Conservation (phyloP, 2,797 vertebrate species). For the Leptodactylus fallax region DNA sequence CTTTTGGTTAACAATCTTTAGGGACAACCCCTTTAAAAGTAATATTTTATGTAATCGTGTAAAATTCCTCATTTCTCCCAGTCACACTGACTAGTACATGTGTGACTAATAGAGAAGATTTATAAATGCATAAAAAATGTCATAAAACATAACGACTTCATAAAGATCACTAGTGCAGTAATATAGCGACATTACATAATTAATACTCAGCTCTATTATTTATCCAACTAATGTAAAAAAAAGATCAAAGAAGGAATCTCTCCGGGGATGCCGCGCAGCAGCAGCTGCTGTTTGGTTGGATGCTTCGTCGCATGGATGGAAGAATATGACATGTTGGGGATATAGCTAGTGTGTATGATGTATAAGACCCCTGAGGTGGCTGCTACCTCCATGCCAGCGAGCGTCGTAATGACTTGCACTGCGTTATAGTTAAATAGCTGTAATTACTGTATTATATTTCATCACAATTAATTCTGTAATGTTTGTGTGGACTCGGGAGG, state of each 20-base stretch:
- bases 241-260: slow-evolving; percentile 12
- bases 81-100: not conserved
- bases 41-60: not conserved
- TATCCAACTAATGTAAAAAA: slow-evolving; percentile 23
- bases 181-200: slow-evolving; percentile 18
- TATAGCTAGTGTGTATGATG: slow-evolving; percentile 5
- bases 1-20: no score
- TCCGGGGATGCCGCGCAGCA: slow-evolving; percentile 16
- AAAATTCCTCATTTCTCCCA: not conserved
- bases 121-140: not conserved
- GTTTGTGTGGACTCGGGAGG: not conserved
- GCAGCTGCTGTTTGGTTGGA: slow-evolving; percentile 24
- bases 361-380: slow-evolving; percentile 30
- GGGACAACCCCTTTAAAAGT: no score
- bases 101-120: not conserved
- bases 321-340: slow-evolving; percentile 34
- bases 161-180: not conserved
- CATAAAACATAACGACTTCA: not conserved
- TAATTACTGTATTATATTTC: slow-evolving; percentile 20
- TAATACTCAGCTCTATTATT: slow-evolving; percentile 37
- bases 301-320: slow-evolving; percentile 37
- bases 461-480: not conserved
- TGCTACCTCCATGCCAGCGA: not conserved
- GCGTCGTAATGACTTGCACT: not conserved
- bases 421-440: not conserved